Evolutionary conservation across 2,797 vertebrate genomes (phyloP).

Genomic region (Podargus strigoides): DNA sequence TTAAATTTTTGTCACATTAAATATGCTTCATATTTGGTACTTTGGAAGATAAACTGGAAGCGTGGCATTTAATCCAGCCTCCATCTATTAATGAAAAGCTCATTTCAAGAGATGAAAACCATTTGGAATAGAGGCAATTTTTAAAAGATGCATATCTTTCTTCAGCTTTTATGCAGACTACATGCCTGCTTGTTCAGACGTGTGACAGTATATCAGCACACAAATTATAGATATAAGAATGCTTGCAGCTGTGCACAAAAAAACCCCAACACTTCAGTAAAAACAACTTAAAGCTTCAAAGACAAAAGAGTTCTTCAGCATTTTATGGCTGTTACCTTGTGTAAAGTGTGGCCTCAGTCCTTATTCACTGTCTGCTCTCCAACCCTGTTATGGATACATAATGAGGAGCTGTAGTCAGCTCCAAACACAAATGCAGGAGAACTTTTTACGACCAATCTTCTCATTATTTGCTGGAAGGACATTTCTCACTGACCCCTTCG

Average conservation of each 20-base stretch:
- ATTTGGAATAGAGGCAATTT: not conserved
- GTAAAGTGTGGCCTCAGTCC: not conserved
- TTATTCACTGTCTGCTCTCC: not conserved
- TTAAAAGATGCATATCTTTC: not conserved
- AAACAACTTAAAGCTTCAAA: not conserved
- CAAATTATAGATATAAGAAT: not conserved
- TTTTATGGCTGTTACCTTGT: not conserved
- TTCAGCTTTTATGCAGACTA: not conserved
- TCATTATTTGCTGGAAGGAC: not conserved
- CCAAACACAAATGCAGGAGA: not conserved
- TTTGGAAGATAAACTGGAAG: not conserved
- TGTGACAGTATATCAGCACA: not conserved
- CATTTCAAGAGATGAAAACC: not conserved
- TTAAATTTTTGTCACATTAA: conserved; percentile 29
- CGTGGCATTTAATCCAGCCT: conserved; percentile 1
- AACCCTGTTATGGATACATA: not conserved
- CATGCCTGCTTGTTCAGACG: not conserved
- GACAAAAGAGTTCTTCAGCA: not conserved
- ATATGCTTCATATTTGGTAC: not conserved
- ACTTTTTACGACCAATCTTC: not conserved
- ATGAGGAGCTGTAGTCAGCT: not conserved
- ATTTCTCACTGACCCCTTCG: not conserved
- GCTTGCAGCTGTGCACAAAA: not conserved
- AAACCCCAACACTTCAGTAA: not conserved
- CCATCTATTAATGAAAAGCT: conserved; percentile 19